These are phyloP conservation scores for Prionchulus punctatus DNA, from an alignment of 2,888 invertebrate species.

Conservation along the genomic window DNA sequence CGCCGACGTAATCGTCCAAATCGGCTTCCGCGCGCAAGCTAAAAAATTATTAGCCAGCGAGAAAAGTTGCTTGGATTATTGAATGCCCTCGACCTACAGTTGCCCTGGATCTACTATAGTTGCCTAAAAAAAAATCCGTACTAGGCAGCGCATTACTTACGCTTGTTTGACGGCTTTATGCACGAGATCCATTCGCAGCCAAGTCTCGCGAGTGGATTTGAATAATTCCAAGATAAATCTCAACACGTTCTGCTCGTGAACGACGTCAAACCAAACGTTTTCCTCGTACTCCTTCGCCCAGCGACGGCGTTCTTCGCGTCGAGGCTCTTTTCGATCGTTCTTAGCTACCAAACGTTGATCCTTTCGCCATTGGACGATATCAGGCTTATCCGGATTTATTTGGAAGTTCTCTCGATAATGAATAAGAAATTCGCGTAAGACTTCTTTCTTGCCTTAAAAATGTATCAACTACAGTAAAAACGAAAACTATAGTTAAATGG, in stretches of 20 bases:
- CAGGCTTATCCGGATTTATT: neutral
- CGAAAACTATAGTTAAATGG: too few relatives aligned
- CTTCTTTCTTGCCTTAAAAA: too few relatives aligned
- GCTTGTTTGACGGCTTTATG: too few relatives aligned
- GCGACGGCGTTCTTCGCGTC: neutral
- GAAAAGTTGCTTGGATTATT: too few relatives aligned
- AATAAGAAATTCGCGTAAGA: neutral
- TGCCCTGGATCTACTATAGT: too few relatives aligned
- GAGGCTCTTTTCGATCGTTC: neutral
- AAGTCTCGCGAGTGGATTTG: neutral
- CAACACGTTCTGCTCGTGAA: neutral
- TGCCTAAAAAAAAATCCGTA: too few relatives aligned
- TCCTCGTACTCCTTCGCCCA: neutral
- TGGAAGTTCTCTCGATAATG: neutral
- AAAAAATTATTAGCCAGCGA: too few relatives aligned
- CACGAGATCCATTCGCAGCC: too few relatives aligned
- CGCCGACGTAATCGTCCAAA: neutral
- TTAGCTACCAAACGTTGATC: neutral
- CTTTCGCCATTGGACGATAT: neutral
- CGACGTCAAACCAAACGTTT: neutral
- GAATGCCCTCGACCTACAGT: too few relatives aligned
- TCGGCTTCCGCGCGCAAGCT: neutral
- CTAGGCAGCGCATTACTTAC: too few relatives aligned
- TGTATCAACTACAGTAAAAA: too few relatives aligned
- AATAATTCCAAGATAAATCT: neutral